A percentile compares a stretch with the other conserved stretches of the same genome.
Evolutionary conservation across 92 coral and sea anemone species (phyloP).

Genomic region (Anthopleura xanthogrammica): DNA sequence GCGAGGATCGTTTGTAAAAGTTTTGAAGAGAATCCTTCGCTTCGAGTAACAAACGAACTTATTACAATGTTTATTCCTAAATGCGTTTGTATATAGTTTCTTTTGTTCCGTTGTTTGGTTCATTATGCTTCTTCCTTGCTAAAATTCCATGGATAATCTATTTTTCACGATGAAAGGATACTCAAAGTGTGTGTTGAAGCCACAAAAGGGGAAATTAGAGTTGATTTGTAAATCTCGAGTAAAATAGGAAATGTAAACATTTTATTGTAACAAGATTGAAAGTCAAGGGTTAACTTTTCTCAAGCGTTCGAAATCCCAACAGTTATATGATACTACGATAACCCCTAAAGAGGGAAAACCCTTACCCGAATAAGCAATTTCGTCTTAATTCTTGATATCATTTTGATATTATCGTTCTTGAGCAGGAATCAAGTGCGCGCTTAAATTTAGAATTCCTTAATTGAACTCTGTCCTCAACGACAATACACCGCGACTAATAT

Average conservation of each 20-base stretch:
- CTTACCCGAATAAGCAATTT: neutral
- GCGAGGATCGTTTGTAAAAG: neutral
- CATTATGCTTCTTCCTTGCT: neutral
- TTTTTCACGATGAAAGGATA: neutral
- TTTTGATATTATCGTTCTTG: neutral
- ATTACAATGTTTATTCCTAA: conserved; percentile 9
- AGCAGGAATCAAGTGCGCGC: conserved; percentile 8
- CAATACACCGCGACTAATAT: conserved; percentile 7
- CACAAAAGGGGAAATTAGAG: neutral
- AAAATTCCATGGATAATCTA: neutral
- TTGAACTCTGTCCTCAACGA: conserved; percentile 32
- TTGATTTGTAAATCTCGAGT: conserved; percentile 29
- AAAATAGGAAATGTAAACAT: conserved; percentile 25
- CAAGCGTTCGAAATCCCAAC: neutral
- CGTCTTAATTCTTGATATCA: neutral
- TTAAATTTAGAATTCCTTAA: conserved; percentile 14
- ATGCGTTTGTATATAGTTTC: conserved; percentile 23
- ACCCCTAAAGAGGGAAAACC: neutral
- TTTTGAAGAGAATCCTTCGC: neutral
- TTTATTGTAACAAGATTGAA: neutral
- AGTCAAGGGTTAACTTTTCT: conserved; percentile 27
- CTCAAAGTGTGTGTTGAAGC: neutral
- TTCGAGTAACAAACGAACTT: neutral
- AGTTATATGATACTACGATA: neutral
- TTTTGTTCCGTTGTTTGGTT: conserved; percentile 27